phyloP scores from a whole-genome alignment of 2,888 invertebrate species.

The Syrista parreyssii region DNA sequence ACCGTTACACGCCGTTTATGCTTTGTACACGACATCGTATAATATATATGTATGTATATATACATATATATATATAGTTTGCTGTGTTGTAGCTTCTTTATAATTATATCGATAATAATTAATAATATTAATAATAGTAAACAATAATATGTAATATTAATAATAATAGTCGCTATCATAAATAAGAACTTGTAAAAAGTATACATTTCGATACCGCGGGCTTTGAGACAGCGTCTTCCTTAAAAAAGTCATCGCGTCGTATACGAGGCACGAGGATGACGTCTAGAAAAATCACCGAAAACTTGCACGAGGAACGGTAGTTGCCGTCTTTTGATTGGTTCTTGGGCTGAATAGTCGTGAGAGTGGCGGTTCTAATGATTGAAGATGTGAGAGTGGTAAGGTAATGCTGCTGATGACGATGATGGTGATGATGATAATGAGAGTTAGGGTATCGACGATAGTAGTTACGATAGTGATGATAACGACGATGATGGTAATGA shows the following conservation, averaged over 20 bases:
- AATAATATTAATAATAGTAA: conserved; percentile 35
- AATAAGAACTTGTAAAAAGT: conserved; percentile 63
- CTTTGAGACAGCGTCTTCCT: conserved; percentile 44
- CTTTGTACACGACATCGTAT: conserved; percentile 52
- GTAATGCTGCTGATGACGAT: conserved; percentile 1
- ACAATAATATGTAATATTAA: conserved; percentile 34
- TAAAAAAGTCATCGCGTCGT: conserved; percentile 50
- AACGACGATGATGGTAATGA: conserved; percentile 39
- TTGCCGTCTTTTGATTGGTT: conserved; percentile 41
- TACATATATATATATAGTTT: background rate
- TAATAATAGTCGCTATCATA: conserved; percentile 57
- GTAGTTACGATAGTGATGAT: conserved; percentile 29
- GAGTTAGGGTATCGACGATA: conserved; percentile 32
- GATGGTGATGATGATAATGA: conserved; percentile 36
- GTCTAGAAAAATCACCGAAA: conserved; percentile 55
- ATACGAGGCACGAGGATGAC: conserved; percentile 31
- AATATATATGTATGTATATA: conserved; percentile 7
- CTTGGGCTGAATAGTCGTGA: conserved; percentile 27
- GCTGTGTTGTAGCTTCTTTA: conserved; percentile 19
- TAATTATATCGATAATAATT: conserved; percentile 39
- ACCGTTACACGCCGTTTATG: conserved; percentile 36
- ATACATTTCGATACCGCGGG: conserved; percentile 51
- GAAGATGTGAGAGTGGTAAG: conserved; percentile 15
- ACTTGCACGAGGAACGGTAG: conserved; percentile 48
- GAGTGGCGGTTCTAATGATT: conserved; percentile 30